Conservation (phyloP, 2,888 invertebrate species). For the Pomacea canaliculata region DNA sequence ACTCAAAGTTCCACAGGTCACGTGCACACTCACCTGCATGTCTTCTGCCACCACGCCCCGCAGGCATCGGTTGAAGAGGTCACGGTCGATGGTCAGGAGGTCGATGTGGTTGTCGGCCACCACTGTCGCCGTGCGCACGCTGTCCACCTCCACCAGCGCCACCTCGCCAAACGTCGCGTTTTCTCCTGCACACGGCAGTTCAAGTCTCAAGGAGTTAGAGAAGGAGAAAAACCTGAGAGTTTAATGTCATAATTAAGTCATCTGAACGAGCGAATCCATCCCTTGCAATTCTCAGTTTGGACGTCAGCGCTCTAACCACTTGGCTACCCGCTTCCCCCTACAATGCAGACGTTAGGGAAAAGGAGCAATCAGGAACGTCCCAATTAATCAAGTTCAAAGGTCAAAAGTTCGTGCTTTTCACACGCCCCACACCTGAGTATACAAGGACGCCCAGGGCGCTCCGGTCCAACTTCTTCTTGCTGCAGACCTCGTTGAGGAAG, state of each 20-base stretch:
- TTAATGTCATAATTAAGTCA: no score
- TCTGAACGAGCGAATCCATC: no score
- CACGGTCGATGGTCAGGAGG: slow-evolving; percentile 63
- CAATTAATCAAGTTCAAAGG: no score
- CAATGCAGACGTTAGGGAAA: no score
- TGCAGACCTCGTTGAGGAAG: slow-evolving; percentile 37
- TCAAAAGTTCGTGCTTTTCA: no score
- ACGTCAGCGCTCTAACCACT: no score
- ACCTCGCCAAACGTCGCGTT: slow-evolving; percentile 67
- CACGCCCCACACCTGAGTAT: slow-evolving; percentile 13
- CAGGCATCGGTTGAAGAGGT: slow-evolving; percentile 64
- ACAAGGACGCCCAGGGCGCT: slow-evolving; percentile 42
- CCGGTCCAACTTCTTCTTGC: slow-evolving; percentile 45
- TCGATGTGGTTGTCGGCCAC: slow-evolving; percentile 60
- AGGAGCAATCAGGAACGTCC: no score
- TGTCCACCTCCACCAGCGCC: slow-evolving; percentile 64
- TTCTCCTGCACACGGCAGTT: slow-evolving; percentile 45
- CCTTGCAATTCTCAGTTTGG: no score
- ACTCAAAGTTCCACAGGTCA: no score
- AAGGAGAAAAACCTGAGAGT: not conserved
- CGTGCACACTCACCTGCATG: slow-evolving; percentile 14
- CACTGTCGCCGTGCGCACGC: slow-evolving; percentile 66
- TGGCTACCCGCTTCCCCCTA: no score
- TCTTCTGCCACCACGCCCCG: slow-evolving; percentile 30
- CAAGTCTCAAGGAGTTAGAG: not conserved